Base-by-base conservation (phyloP, 2,113 vertebrate species). In the Toxotes chatareus region DNA sequence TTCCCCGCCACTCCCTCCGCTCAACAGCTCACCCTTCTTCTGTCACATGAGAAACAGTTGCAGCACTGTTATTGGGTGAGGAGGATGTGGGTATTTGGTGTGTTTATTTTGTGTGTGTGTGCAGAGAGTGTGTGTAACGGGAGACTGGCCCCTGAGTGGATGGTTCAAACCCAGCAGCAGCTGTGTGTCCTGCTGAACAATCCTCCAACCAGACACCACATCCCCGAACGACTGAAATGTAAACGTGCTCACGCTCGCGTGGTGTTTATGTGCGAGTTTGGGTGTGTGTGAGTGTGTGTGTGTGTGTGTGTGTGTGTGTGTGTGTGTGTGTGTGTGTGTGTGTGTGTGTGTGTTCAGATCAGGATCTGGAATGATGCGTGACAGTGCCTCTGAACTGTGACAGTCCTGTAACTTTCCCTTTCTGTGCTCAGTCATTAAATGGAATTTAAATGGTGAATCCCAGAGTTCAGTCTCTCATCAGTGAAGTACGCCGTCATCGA, bases 1-100 rank as follows among this genome's bases (percentile, higher is more conserved):
- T 93, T 88, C 89, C 65, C 78, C 44, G 62, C 67, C 87, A 82
- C 92, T 92, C 89, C 87, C 83, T 88, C 88, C 11, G 73, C 77
- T 91, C 74, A 56, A 14, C 74, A 74, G 51, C 77, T 65, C 68
- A n/a, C 75, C 79, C 72, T 42, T 46, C 78, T 14, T 47, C 79
- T 86, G 90, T 91, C 91, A 92, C 90, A 93, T 90, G 90, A 90
- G 90, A 76, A 91, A 90, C 88, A 91, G 91, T 93, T 91, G 90
- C 87, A 69, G 80, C 57, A 73, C 82, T 92, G 91, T 91, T 90
- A 87, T 80, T 88, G 89, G 88, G 66, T 55, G 72, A 88, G 78
- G 85, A 91, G 88, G 89, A 91, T 91, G 89, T 90, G 86, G 90
- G 82, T 88, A 87, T 92, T 82, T 84, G 61, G 53, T 69, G 85